These are phyloP conservation scores for Halocynthia roretzi DNA, from an alignment of 23 tunicate species.

Conservation along the genomic window DNA sequence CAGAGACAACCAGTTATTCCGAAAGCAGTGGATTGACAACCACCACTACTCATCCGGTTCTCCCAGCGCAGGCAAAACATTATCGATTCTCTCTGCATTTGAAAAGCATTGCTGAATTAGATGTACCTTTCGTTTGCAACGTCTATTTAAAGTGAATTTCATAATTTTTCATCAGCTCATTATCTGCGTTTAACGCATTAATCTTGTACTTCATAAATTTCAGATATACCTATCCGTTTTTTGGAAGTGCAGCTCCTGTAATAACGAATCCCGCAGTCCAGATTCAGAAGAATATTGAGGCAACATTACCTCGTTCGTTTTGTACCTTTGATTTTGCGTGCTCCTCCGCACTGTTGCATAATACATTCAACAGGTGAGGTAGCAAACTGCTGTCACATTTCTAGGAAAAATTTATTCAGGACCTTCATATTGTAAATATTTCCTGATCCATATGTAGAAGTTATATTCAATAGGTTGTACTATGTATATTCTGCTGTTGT, in stretches of 20 bases:
- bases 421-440: no score
- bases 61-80: constrained; percentile 61
- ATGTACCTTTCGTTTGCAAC: constrained; percentile 55
- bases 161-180: not conserved
- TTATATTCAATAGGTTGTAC: no score
- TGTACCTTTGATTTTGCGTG: constrained; percentile 99
- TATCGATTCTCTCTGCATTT: constrained; percentile 67
- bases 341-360: constrained; percentile 27
- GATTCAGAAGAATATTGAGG: constrained; percentile 44
- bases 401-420: no score
- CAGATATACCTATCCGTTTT: constrained; percentile 91
- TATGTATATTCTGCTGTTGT: no score
- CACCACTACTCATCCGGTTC: constrained; percentile 81
- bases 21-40: constrained; percentile 47
- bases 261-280: constrained; percentile 55
- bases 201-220: constrained; percentile 3
- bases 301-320: constrained; percentile 58
- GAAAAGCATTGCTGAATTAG: constrained; percentile 39
- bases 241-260: constrained; percentile 95
- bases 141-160: constrained; percentile 41
- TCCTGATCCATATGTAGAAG: no score
- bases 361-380: constrained; percentile 44
- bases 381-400: not conserved
- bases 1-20: not conserved
- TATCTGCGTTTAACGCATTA: not conserved